Base-by-base conservation (phyloP, 1,140 invertebrate species). In the Popillia japonica region DNA sequence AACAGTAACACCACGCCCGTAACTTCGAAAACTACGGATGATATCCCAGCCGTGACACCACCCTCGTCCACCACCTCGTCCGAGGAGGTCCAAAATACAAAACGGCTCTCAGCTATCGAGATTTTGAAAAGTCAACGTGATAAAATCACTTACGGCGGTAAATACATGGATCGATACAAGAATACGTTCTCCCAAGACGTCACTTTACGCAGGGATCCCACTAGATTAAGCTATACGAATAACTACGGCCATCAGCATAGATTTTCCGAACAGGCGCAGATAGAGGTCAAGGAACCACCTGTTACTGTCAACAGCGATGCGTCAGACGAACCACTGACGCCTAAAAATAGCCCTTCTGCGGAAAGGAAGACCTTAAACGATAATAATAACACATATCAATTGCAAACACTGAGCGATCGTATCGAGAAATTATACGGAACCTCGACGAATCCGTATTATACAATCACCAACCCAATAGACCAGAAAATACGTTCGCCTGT, bases 81-180 rank as follows among this genome's bases (percentile, higher is more conserved):
- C 14, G 76, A 77, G 7, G 6, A 23, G 42, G 23, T 7, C 4
- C 27, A 75, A 9, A 40, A 22, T 9, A 41, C 3, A 2, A 68
- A 68, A 10, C 61, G 20, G 8, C 6, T 34, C 10, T 68, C 61
- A 6, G 72, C 72, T 48, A 22, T 84, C 61, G 81, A 79, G 59
- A 81, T 83, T 77, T 77, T 86, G 73, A 86, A 81, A 80, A 79
- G 81, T 55, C 74, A 81, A 76, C 77, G 84, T n/a, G 83, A 84
- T 20, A 81, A 80, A 73, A 84, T 84, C 23, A 83, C 81, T 9
- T 82, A 85, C 76, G 83, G 41, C 23, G 84, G 84, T 11, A 86
- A 86, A 78, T 86, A 86, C 79, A 82, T 82, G 74, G 85, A 86
- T 23, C 83, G 85, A 9, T 84, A 84, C 75, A 84, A 84, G 77